Percentiles rank a stretch among this genome's conserved stretches.
These are phyloP conservation scores for Nematopogon swammerdamellus DNA, from an alignment of 2,888 invertebrate genomes.

Conservation along the genomic window DNA sequence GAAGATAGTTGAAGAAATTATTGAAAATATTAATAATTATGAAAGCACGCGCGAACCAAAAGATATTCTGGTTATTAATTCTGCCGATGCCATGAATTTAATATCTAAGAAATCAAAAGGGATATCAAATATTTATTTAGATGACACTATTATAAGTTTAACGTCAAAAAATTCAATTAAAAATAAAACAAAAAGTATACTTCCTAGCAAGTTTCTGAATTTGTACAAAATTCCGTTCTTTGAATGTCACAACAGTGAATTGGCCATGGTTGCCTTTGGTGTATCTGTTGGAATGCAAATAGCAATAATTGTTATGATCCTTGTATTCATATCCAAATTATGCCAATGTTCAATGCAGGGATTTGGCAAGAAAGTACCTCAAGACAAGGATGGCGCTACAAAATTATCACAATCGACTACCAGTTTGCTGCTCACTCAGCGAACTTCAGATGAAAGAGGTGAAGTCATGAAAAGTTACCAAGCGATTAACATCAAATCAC, in stretches of 20 bases:
- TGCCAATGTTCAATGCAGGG: too few relatives aligned
- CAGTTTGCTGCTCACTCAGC: too few relatives aligned
- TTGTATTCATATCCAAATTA: too few relatives aligned
- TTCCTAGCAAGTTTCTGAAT: too few relatives aligned
- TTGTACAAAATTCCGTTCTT: too few relatives aligned
- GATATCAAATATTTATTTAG: background rate
- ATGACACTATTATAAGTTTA: background rate
- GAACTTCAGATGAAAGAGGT: too few relatives aligned
- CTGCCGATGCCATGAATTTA: background rate
- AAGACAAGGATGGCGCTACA: too few relatives aligned
- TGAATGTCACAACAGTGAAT: background rate
- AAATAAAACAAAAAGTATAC: too few relatives aligned
- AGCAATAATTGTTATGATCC: background rate
- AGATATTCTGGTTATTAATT: background rate
- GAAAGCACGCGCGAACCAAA: background rate
- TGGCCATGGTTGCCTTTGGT: background rate
- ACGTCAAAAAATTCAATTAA: background rate
- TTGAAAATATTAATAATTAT: background rate
- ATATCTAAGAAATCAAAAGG: background rate
- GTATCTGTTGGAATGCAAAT: background rate
- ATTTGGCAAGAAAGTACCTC: too few relatives aligned
- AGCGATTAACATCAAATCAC: too few relatives aligned
- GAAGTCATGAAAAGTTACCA: too few relatives aligned
- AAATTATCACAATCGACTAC: too few relatives aligned
- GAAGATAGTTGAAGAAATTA: background rate